Evolutionary conservation across 2,797 vertebrate genomes (phyloP).

Genomic region (Anisognathus igniventris): DNA sequence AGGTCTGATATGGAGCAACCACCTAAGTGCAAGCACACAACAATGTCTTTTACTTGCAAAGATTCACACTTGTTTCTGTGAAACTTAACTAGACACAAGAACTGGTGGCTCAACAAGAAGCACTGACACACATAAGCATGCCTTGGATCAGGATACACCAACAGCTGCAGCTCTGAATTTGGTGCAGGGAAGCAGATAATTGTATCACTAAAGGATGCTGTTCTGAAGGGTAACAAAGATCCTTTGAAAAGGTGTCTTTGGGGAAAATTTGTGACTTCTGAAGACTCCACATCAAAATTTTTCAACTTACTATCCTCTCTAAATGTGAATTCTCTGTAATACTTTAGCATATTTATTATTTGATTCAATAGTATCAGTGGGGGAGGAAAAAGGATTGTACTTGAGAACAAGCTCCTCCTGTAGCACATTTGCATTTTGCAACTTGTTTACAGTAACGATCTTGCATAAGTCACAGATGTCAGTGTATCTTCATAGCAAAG

Average conservation of each 20-base stretch:
- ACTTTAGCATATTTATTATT: background rate
- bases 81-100: background rate
- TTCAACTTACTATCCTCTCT: background rate
- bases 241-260: background rate
- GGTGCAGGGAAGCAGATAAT: background rate
- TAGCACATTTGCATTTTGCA: background rate
- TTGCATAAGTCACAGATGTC: background rate
- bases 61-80: background rate
- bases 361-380: background rate
- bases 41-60: background rate
- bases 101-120: background rate
- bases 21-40: conserved; percentile 78
- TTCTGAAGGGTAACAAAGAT: background rate
- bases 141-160: background rate
- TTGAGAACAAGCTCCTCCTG: background rate
- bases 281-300: background rate
- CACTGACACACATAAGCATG: background rate
- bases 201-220: background rate
- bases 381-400: rapidly evolving
- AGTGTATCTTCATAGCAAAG: background rate
- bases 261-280: background rate
- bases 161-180: background rate
- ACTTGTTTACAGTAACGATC: background rate
- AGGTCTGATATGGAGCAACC: conserved; percentile 93
- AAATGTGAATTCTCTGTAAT: background rate